Evolutionary conservation across 2,797 vertebrate genomes (phyloP), one percentile per base, ranked within the genome.

Genomic region (Galaxias olidus): DNA sequence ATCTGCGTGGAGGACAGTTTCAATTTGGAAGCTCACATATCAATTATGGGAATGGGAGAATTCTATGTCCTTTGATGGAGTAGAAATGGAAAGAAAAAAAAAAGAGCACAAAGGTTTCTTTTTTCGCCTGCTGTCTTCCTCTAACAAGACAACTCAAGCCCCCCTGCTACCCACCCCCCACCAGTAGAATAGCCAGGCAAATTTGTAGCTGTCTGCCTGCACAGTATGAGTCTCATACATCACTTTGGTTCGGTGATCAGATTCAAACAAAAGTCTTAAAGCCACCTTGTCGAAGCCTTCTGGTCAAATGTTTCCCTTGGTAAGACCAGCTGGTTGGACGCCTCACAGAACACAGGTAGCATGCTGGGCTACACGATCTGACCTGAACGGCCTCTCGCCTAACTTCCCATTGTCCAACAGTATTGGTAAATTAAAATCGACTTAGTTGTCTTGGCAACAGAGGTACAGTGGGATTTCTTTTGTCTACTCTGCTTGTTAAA

Each of bases 131-230:
- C 60, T 76, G 79, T 66, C 20, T 72, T 69, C 63, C 71, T 77
- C 79, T 75, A 74, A 76, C 73, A 67, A 71, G 77, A 76, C 68
- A 64, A 64, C 47, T 72, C 63, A 66, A 56, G 63, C 19, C 65
- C 73, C 64, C 76, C 82, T 56, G 14, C 7, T 12, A 47, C 41
- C 30, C 59, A 80, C 40, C 58, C 50, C 45, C 10, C 67, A 30
- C 88, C 82, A 75, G 87, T 73, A 74, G 86, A 88, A 85, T 81
- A 82, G 87, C 82, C 82, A 74, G 72, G 85, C 80, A 91, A 90
- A 93, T 93, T 90, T 92, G 91, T 93, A 82, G 84, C 83, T 88
- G 84, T 82, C 85, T 86, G 86, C 84, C 79, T 76, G 85, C 91
- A 88, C 88, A 90, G 84, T 88, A 72, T 89, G 89, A 78, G 71